phyloP scores from a whole-genome alignment of 2,888 invertebrate species.

The Cataglyphis cursor region DNA sequence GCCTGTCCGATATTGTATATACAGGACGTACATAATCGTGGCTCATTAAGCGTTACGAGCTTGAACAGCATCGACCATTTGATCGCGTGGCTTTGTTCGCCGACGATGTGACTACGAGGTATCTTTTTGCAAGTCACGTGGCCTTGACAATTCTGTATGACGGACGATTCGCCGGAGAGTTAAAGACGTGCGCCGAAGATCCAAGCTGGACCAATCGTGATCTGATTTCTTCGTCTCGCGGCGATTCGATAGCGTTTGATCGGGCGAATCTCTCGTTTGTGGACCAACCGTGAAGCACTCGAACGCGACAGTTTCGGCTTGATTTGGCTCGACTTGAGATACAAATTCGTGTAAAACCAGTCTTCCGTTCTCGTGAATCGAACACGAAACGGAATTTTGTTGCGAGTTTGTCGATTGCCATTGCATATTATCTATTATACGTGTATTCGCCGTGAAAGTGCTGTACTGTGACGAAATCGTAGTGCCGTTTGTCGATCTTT shows the following conservation, averaged over 20 bases:
- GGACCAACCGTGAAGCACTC: constrained; percentile 1
- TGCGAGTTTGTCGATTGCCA: constrained; percentile 16
- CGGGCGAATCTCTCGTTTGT: background rate
- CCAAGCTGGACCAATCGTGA: background rate
- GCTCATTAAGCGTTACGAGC: constrained; percentile 47
- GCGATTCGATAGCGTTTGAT: background rate
- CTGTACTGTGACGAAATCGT: constrained; percentile 22
- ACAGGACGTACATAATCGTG: constrained; percentile 32
- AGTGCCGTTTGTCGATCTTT: constrained; percentile 4
- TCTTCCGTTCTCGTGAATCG: background rate
- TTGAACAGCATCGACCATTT: constrained; percentile 24
- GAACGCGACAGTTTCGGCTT: background rate
- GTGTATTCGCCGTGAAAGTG: constrained; percentile 23
- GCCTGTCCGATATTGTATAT: constrained; percentile 24
- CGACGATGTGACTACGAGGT: background rate
- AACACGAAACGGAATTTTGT: background rate
- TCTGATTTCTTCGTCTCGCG: background rate
- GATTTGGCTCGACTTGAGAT: constrained; percentile 51
- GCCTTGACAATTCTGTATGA: background rate
- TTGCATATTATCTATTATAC: background rate
- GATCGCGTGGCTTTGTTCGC: constrained; percentile 34
- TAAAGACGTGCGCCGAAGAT: background rate
- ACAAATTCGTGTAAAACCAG: constrained; percentile 1
- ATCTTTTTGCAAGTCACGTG: background rate
- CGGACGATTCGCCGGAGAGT: constrained; percentile 3